These are phyloP conservation scores for Petrolisthes cinctipes DNA, from an alignment of 2,888 invertebrate species.

Conservation along the genomic window DNA sequence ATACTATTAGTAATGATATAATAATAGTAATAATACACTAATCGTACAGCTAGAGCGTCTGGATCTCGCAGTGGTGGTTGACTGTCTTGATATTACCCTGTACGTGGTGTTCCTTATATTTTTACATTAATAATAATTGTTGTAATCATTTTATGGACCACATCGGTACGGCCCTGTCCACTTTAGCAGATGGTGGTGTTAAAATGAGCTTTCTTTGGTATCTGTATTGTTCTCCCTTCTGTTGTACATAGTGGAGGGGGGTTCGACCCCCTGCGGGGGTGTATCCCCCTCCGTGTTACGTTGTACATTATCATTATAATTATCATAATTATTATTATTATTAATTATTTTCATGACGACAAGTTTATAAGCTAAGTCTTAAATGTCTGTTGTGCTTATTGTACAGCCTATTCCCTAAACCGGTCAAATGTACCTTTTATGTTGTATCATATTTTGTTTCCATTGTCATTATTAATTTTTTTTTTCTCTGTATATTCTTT, in stretches of 20 bases:
- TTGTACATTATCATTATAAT: slow-evolving; percentile 63
- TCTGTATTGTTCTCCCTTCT: slow-evolving; percentile 54
- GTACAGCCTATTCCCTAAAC: slow-evolving; percentile 49
- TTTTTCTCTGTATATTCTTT: slow-evolving; percentile 53
- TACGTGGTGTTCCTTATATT: slow-evolving; percentile 64
- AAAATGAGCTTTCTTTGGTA: slow-evolving; percentile 57
- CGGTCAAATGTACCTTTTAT: slow-evolving; percentile 48
- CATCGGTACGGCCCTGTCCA: slow-evolving; percentile 60
- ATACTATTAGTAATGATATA: slow-evolving; percentile 65
- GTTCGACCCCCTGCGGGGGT: slow-evolving; percentile 1
- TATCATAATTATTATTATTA: slow-evolving; percentile 58
- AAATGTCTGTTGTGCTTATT: slow-evolving; percentile 56
- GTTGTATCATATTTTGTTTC: slow-evolving; percentile 62
- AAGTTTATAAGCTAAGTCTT: slow-evolving; percentile 58
- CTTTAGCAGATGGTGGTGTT: slow-evolving; percentile 55
- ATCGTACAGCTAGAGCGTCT: slow-evolving; percentile 49
- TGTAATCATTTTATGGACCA: slow-evolving; percentile 64
- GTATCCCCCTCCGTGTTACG: slow-evolving; percentile 52
- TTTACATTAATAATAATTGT: slow-evolving; percentile 64
- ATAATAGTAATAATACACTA: slow-evolving; percentile 58
- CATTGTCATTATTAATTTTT: slow-evolving; percentile 51
- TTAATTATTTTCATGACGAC: slow-evolving; percentile 60
- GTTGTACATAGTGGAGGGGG: slow-evolving; percentile 52
- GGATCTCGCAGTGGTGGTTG: slow-evolving; percentile 54
- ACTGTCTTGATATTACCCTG: slow-evolving; percentile 57